Conservation (phyloP, 2,888 invertebrate species). For the Cephus nigrinus region DNA sequence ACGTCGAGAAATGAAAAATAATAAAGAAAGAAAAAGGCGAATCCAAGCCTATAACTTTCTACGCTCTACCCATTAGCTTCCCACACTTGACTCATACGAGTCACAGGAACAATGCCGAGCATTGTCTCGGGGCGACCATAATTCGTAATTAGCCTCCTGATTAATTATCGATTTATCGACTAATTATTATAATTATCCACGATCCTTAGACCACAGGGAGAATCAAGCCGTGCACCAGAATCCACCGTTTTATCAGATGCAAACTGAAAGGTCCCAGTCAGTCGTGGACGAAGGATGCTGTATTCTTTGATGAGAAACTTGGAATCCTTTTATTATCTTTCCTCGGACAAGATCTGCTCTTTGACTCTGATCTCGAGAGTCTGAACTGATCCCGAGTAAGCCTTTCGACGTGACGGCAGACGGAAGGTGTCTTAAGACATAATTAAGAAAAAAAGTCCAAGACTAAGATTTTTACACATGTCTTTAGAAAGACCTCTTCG, state of each 20-base stretch:
- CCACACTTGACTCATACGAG: slow-evolving; percentile 51
- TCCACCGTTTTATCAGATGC: background rate
- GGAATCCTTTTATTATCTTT: background rate
- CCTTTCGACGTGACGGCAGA: background rate
- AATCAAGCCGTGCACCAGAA: slow-evolving; percentile 2
- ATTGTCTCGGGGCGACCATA: slow-evolving; percentile 54
- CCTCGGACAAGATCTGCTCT: background rate
- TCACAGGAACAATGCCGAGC: slow-evolving; percentile 49
- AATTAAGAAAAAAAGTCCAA: background rate
- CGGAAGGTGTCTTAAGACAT: background rate
- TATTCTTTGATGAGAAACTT: background rate
- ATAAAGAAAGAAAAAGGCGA: slow-evolving; percentile 22
- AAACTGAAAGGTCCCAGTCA: background rate
- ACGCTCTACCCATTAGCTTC: slow-evolving; percentile 53
- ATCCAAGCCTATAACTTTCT: slow-evolving; percentile 49
- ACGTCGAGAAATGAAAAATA: background rate
- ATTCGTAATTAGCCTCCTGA: slow-evolving; percentile 61
- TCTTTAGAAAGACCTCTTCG: background rate
- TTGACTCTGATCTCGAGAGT: background rate
- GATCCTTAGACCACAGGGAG: background rate
- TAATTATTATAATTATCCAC: slow-evolving; percentile 58
- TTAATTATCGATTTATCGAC: slow-evolving; percentile 63
- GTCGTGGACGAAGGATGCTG: background rate
- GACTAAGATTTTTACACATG: background rate
- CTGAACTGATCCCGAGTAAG: background rate